These are phyloP conservation scores for Epistrophe eligans DNA, from an alignment of 2,888 invertebrate genomes.

Conservation along the genomic window DNA sequence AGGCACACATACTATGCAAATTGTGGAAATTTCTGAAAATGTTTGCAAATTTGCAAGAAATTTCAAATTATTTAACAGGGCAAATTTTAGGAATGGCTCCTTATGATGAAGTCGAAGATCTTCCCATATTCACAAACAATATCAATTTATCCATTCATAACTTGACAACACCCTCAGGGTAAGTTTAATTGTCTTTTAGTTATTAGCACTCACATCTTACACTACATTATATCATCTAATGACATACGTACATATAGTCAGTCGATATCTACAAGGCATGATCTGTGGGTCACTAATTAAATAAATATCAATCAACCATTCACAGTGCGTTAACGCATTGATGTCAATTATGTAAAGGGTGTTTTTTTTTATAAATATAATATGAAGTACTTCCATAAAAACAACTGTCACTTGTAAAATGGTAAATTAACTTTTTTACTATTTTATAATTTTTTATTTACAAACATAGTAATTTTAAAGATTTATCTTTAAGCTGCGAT, in stretches of 20 bases:
- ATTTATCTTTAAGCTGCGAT: no score
- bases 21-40: no score
- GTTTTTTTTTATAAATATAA: not conserved
- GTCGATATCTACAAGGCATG: constrained; percentile 16
- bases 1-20: no score
- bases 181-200: constrained; percentile 45
- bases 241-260: not conserved
- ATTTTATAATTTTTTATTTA: no score
- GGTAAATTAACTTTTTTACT: not conserved
- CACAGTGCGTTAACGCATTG: constrained; percentile 35
- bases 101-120: no score
- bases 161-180: constrained; percentile 8
- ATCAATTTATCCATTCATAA: not conserved
- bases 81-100: no score
- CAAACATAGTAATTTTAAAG: no score
- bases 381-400: not conserved
- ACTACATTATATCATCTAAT: constrained; percentile 27
- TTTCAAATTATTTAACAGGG: no score
- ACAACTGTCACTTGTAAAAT: not conserved
- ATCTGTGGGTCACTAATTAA: constrained; percentile 66
- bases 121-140: not conserved
- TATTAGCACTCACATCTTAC: constrained; percentile 21
- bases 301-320: constrained; percentile 61
- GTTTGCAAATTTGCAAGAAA: no score
- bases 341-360: constrained; percentile 29